Base-by-base conservation (phyloP, 2,113 vertebrate genomes). In the Periophthalmus modestus region DNA sequence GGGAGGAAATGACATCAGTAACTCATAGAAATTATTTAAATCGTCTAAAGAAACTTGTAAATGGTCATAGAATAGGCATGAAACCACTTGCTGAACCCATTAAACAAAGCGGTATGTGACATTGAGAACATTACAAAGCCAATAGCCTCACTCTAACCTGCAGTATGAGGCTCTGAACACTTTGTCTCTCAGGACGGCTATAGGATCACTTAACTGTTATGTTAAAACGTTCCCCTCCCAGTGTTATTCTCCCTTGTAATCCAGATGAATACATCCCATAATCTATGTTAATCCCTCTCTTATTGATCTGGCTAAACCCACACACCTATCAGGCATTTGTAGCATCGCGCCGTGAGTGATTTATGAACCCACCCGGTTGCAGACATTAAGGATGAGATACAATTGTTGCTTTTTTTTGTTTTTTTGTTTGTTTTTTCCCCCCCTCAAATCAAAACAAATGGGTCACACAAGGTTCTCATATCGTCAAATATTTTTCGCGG, bases 361-460 rank as follows among this genome's bases (percentile, higher is more conserved):
- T 87, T 88, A 91, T 92, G 88, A 81, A 89, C 78, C 81, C 61
- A 74, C 75, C 88, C 80, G 79, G 81, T 75, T 28, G 86, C 83
- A 88, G 86, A 81, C 87, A 87, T 93, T 92, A 92, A 84, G 88
- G 88, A 88, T 82, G 82, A 89, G 90, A 90, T 86, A 89, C 86
- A 89, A 93, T 93, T 92, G 90, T 93, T 91, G 7, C 11, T 43
- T 43, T 43, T 43, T 43, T 6, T 43, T 43, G 5, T 39, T 39
- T 39, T n/a, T n/a, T n/a, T n/a, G n/a, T n/a, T n/a, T n/a, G n/a
- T n/a, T n/a, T 58, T 65, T 90, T 88, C 87, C 69, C n/a, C n/a
- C n/a, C n/a, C n/a, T n/a, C 86, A 91, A 93, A 93, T 93, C 90
- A 92, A 93, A 93, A 94, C 92, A 90, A 93, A 94, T 94, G 92